A percentile compares a stretch with the other conserved stretches of the same genome.
phyloP scores from a whole-genome alignment of 2,113 vertebrate genomes.

The Oreocharis arfaki region DNA sequence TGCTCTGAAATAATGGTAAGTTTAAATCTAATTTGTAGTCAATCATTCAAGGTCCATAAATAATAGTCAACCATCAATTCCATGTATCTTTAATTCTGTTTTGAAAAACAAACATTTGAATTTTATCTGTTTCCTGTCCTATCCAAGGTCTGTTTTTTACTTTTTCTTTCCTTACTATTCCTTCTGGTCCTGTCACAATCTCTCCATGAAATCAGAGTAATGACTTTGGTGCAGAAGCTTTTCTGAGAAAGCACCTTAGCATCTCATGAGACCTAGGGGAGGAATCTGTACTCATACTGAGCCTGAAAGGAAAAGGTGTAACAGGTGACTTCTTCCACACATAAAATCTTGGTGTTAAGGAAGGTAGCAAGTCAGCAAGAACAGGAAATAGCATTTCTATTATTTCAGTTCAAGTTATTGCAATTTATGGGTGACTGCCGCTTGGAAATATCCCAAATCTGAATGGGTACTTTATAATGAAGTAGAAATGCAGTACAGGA shows the following conservation, averaged over 20 bases:
- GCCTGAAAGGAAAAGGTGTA: neutral
- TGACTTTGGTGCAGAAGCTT: neutral
- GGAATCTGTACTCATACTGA: neutral
- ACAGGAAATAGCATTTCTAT: neutral
- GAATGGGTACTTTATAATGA: neutral
- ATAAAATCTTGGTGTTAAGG: neutral
- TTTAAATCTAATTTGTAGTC: constrained; percentile 48
- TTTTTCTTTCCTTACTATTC: neutral
- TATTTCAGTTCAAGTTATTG: neutral
- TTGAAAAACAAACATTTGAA: neutral
- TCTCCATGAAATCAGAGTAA: neutral
- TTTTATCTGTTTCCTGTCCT: neutral
- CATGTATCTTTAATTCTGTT: neutral
- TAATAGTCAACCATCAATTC: constrained; percentile 12
- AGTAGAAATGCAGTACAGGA: neutral
- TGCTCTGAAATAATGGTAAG: constrained; percentile 26
- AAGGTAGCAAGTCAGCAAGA: neutral
- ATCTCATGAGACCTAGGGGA: neutral
- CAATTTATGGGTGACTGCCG: neutral
- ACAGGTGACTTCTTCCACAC: neutral
- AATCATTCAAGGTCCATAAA: neutral
- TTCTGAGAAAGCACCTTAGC: neutral
- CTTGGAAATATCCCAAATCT: neutral
- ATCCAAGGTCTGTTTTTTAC: neutral
- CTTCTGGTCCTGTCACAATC: neutral